These are phyloP conservation scores for Phyllotreta cruciferae DNA, from an alignment of 2,888 invertebrate species.

Conservation along the genomic window DNA sequence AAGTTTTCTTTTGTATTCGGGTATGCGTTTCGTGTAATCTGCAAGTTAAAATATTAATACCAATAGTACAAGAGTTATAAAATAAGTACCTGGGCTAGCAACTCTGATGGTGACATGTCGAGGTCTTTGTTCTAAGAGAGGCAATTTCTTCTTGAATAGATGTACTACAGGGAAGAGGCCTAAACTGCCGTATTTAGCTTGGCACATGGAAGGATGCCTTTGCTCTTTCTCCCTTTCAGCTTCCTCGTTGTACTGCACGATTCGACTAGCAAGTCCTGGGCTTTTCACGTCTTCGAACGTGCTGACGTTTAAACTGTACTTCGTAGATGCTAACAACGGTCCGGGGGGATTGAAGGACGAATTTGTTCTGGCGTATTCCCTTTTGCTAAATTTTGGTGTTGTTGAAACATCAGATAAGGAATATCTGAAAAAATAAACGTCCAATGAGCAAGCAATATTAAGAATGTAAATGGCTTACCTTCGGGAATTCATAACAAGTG, in stretches of 20 bases:
- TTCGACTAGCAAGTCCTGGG: conserved; percentile 62
- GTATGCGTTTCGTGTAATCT: conserved; percentile 44
- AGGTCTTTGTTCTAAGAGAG: conserved; percentile 51
- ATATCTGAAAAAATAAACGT: conserved; percentile 41
- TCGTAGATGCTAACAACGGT: conserved; percentile 60
- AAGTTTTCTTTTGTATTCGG: conserved; percentile 46
- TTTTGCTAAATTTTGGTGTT: conserved; percentile 35
- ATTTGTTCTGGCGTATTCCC: conserved; percentile 39
- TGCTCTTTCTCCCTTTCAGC: conserved; percentile 40
- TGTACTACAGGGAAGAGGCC: conserved; percentile 63
- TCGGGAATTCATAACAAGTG: conserved; percentile 42
- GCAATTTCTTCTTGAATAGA: conserved; percentile 60
- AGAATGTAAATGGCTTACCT: conserved; percentile 38
- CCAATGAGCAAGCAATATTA: neutral
- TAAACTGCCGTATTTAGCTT: conserved; percentile 59
- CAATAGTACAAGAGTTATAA: neutral
- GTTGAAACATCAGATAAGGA: conserved; percentile 46
- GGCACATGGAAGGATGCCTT: conserved; percentile 50
- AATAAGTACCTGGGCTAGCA: conserved; percentile 36
- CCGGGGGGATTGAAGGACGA: conserved; percentile 45
- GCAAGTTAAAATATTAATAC: conserved; percentile 30
- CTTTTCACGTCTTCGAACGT: conserved; percentile 63
- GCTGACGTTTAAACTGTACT: conserved; percentile 61
- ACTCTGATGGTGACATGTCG: conserved; percentile 52
- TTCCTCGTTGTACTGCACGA: conserved; percentile 62